Evolutionary conservation across 2,113 vertebrate genomes (phyloP), one percentile per base, ranked within the genome.

Genomic region (Shinisaurus crocodilurus): DNA sequence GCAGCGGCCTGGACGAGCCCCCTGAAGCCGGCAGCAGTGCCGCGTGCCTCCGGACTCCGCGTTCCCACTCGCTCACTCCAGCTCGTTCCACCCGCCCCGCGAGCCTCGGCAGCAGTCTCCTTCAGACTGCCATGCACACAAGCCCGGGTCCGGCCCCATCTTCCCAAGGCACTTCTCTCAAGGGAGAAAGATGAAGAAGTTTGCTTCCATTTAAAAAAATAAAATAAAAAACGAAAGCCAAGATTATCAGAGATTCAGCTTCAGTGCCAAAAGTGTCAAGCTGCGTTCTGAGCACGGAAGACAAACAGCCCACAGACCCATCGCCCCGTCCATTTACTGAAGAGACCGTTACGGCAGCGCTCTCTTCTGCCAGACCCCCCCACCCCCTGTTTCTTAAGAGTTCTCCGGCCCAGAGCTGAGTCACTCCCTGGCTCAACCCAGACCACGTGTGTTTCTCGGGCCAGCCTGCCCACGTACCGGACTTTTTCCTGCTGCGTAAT

Each of bases 401-500:
- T n/a, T n/a, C n/a, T 9, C 57, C 5, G 6, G 18, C 67, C 45
- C 16, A 40, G 0, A 85, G 92, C 92, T 95, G 96, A 97, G 95
- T 95, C 96, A 96, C 0, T 15, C 54, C 50, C 67, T 63, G 91
- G 87, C 89, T 92, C 40, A 2, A 7, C 85, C 57, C 86, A 89
- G 91, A 77, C 91, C 80, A 1, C 1, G 63, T 37, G 29, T 54
- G 34, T 18, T 6, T 54, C 3, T 60, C 0, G 85, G 87, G 93
- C 87, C 2, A 20, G 65, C 76, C 57, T 18, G 89, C 92, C 86
- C 70, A 16, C 69, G 54, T 54, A 18, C 69, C 82, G 4, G 94
- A 79, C 32, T 88, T 92, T 93, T 93, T 65, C 90, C 91, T 25
- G 12, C 84, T 97, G 97, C 96, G 95, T 96, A 96, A 96, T 89